Conservation (phyloP, 2,888 invertebrate genomes). For the Drosophila phalerata region DNA sequence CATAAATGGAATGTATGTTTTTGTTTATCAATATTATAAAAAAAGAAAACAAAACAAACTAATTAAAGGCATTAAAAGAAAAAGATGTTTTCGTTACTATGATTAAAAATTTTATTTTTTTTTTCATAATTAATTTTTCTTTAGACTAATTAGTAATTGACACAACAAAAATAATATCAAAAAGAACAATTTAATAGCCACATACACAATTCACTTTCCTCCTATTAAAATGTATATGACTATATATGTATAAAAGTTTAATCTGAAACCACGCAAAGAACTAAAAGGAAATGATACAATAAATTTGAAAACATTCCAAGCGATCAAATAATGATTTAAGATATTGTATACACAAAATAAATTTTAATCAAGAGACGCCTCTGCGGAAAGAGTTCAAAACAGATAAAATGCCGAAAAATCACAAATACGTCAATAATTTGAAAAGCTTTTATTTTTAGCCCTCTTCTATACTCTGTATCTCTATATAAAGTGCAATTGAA, state of each 20-base stretch:
- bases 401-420: constrained; percentile 51
- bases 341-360: constrained; percentile 27
- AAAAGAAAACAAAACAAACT: constrained; percentile 8
- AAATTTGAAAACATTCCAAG: constrained; percentile 68
- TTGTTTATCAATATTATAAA: constrained; percentile 37
- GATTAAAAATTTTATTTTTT: constrained; percentile 18
- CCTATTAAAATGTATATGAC: constrained; percentile 4
- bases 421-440: constrained; percentile 67
- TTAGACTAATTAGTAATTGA: constrained; percentile 71
- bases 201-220: constrained; percentile 13
- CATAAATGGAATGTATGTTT: constrained; percentile 50
- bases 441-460: constrained; percentile 25
- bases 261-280: constrained; percentile 13
- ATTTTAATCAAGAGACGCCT: constrained; percentile 32
- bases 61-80: constrained; percentile 2
- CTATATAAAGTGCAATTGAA: constrained; percentile 66
- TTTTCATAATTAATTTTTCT: constrained; percentile 56
- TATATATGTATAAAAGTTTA: background rate
- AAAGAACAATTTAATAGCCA: constrained; percentile 30
- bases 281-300: constrained; percentile 23
- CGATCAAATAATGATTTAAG: constrained; percentile 23
- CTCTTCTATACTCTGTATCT: constrained; percentile 25
- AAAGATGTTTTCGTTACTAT: background rate
- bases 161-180: constrained; percentile 47
- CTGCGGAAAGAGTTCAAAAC: constrained; percentile 28